These are phyloP conservation scores for Acleris emargana DNA, from an alignment of 2,888 invertebrate genomes.

Conservation along the genomic window DNA sequence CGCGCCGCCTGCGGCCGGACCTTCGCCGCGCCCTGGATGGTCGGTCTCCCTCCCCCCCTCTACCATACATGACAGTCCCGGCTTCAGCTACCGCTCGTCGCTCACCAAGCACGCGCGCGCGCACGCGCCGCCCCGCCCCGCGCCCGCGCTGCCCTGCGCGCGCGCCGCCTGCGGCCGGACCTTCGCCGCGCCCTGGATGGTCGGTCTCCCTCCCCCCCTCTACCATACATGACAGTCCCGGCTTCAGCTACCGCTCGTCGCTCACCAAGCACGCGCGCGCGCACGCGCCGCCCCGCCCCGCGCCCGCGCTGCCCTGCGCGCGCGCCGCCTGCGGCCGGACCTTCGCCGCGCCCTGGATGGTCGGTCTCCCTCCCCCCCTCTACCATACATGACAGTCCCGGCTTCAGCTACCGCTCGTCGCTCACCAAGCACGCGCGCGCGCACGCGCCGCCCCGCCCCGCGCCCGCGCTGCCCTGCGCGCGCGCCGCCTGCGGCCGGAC, in stretches of 20 bases:
- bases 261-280: slow-evolving; percentile 65
- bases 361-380: slow-evolving; percentile 49
- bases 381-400: no score
- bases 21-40: slow-evolving; percentile 47
- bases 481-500: slow-evolving; percentile 55
- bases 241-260: slow-evolving; percentile 72
- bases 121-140: slow-evolving; percentile 62
- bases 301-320: slow-evolving; percentile 41
- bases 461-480: slow-evolving; percentile 41
- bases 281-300: slow-evolving; percentile 62
- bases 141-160: slow-evolving; percentile 41
- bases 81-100: slow-evolving; percentile 72
- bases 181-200: slow-evolving; percentile 47
- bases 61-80: no score
- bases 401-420: slow-evolving; percentile 72
- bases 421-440: slow-evolving; percentile 65
- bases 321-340: slow-evolving; percentile 55
- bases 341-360: slow-evolving; percentile 47
- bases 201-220: slow-evolving; percentile 49
- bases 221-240: no score
- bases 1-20: slow-evolving; percentile 55
- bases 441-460: slow-evolving; percentile 62
- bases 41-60: slow-evolving; percentile 49
- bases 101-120: slow-evolving; percentile 65
- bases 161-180: slow-evolving; percentile 55